Percentiles rank a stretch among this genome's conserved stretches.
Conservation (phyloP, 1,140 invertebrate genomes). For the Wiebesia pumilae region DNA sequence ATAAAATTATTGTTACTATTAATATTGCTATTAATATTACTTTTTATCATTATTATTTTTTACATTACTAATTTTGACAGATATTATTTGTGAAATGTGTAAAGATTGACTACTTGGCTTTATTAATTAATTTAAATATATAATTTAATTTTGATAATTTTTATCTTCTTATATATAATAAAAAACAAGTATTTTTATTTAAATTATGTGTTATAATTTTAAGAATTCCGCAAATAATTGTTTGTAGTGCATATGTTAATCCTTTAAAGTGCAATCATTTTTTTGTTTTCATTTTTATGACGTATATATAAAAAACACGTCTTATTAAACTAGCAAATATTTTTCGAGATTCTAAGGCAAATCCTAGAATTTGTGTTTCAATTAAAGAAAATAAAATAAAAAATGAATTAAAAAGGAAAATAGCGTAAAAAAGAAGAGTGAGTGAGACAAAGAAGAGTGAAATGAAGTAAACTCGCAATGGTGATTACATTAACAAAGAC, state of each 20-base stretch:
- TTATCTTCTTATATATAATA: background rate
- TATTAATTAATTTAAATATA: conserved; percentile 1
- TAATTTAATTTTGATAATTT: conserved; percentile 18
- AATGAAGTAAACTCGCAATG: background rate
- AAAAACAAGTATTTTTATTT: conserved; percentile 9
- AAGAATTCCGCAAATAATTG: background rate
- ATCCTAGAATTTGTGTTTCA: background rate
- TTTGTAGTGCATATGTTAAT: conserved; percentile 6
- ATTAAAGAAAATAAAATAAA: conserved; percentile 19
- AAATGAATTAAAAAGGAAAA: background rate
- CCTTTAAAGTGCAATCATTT: conserved; percentile 7
- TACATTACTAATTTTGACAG: background rate
- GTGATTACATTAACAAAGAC: conserved; percentile 10
- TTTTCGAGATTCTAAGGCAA: conserved; percentile 47
- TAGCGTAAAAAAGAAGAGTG: conserved; percentile 13
- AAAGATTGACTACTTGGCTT: background rate
- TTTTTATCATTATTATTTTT: background rate
- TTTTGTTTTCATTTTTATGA: background rate
- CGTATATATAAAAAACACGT: background rate
- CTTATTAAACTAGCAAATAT: background rate
- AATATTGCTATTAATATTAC: background rate
- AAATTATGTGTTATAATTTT: conserved; percentile 20
- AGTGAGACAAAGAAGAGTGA: conserved; percentile 3
- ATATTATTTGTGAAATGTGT: conserved; percentile 4
- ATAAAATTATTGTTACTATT: background rate